Evolutionary conservation across 2,113 vertebrate genomes (phyloP).

Genomic region (Poeciliopsis turrubarensis): DNA sequence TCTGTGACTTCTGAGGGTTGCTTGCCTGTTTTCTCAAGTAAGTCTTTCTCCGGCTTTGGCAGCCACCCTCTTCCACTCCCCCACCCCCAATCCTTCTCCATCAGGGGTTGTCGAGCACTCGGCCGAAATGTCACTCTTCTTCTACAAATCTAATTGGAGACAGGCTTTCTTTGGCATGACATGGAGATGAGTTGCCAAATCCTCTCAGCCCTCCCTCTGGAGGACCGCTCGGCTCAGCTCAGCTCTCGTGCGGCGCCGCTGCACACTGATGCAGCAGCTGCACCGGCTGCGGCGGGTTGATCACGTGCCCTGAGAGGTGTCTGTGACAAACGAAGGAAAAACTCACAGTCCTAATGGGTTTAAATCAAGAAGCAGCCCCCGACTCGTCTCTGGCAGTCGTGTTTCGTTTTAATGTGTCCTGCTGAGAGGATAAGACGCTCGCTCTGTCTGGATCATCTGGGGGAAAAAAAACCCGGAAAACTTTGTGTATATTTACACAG

Average conservation of each 20-base stretch:
- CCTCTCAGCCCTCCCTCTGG: conserved; percentile 61
- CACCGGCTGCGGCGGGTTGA: conserved; percentile 27
- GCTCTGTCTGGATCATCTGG: conserved; percentile 1
- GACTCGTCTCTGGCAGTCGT: conserved; percentile 6
- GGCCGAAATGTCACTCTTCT: conserved; percentile 66
- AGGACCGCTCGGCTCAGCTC: conserved; percentile 40
- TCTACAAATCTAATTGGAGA: conserved; percentile 76
- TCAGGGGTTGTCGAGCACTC: conserved; percentile 66
- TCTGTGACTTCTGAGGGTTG: conserved; percentile 58
- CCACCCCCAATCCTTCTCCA: conserved; percentile 63
- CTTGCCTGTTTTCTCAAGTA: conserved; percentile 57
- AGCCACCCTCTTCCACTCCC: conserved; percentile 17
- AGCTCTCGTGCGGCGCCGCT: conserved; percentile 21
- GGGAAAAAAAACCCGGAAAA: not conserved
- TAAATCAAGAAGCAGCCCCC: conserved; percentile 36
- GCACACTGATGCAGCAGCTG: conserved; percentile 44
- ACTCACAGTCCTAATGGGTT: conserved; percentile 43
- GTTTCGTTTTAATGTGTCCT: conserved; percentile 22
- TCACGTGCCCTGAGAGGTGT: conserved; percentile 11
- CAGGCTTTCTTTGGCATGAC: conserved; percentile 74
- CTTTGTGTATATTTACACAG: conserved; percentile 33
- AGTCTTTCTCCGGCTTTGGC: conserved; percentile 40
- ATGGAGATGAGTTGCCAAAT: conserved; percentile 78
- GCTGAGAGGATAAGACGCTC: conserved; percentile 13
- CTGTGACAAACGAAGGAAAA: conserved; percentile 34